These are phyloP conservation scores for Plecotus auritus DNA, from an alignment of 2,113 vertebrate genomes.

Conservation along the genomic window DNA sequence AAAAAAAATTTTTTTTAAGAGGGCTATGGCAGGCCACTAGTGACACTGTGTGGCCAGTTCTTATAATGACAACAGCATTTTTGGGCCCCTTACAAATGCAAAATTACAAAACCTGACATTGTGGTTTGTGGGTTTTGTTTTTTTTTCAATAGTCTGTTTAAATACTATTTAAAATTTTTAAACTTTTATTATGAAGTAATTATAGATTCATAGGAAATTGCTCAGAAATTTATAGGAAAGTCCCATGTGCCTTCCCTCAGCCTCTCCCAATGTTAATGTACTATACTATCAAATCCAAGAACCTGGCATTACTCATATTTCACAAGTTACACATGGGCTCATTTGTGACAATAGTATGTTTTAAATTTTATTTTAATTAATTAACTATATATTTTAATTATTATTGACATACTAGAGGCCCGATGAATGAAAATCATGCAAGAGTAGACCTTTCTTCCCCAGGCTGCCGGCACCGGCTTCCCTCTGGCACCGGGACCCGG, in stretches of 20 bases:
- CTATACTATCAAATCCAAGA: background rate
- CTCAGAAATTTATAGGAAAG: background rate
- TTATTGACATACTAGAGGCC: background rate
- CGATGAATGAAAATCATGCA: no score
- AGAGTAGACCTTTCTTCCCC: no score
- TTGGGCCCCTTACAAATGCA: background rate
- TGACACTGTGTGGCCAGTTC: background rate
- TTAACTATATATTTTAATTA: background rate
- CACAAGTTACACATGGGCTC: background rate
- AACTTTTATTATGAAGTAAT: background rate
- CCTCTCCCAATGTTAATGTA: background rate
- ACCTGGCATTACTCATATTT: background rate
- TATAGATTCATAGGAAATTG: background rate
- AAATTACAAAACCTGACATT: background rate
- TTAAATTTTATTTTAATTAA: background rate
- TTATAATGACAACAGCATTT: background rate
- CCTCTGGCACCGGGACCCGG: no score
- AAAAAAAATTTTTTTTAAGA: rapidly evolving
- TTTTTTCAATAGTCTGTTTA: background rate
- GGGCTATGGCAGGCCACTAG: background rate
- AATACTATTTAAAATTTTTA: background rate
- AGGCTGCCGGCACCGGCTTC: no score
- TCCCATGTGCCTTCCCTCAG: background rate
- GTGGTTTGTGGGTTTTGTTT: no score
- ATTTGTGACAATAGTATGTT: background rate